Evolutionary conservation across 2,888 invertebrate species (phyloP).

Genomic region (Troides aeacus): DNA sequence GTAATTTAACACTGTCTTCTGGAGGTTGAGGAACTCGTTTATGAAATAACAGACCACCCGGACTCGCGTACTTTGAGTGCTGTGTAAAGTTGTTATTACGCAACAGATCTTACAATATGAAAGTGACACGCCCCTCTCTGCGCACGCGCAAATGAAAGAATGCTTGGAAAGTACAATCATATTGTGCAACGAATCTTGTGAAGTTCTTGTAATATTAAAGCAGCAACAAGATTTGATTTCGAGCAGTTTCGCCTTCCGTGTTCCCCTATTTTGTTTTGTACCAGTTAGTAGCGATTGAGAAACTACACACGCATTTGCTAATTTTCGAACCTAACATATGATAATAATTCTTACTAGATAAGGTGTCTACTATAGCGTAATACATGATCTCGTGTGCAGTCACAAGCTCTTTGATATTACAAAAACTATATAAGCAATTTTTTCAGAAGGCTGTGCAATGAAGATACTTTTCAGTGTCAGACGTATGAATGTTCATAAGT

Average conservation of each 20-base stretch:
- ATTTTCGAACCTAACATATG: constrained; percentile 28
- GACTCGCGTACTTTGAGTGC: constrained; percentile 43
- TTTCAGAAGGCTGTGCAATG: constrained; percentile 78
- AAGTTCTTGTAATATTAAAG: constrained; percentile 80
- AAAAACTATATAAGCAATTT: constrained; percentile 72
- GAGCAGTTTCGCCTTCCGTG: constrained; percentile 73
- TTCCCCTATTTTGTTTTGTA: constrained; percentile 69
- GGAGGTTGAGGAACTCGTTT: constrained; percentile 71
- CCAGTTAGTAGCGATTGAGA: constrained; percentile 63
- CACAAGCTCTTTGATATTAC: constrained; percentile 77
- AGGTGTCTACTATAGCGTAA: constrained; percentile 16
- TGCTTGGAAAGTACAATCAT: constrained; percentile 79
- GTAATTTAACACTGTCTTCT: constrained; percentile 73
- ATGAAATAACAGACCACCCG: constrained; percentile 55
- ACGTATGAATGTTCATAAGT: constrained; percentile 76
- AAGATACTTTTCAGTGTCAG: constrained; percentile 73
- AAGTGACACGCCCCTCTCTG: constrained; percentile 72
- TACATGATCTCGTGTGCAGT: constrained; percentile 26
- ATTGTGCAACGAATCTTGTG: constrained; percentile 80
- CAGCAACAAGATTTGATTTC: constrained; percentile 74
- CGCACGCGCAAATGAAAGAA: constrained; percentile 71
- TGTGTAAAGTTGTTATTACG: constrained; percentile 43
- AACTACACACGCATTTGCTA: constrained; percentile 70
- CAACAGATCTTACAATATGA: constrained; percentile 68
- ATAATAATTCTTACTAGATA: constrained; percentile 21